phyloP scores from a whole-genome alignment of 2,113 vertebrate species.

The Alouatta palliata region DNA sequence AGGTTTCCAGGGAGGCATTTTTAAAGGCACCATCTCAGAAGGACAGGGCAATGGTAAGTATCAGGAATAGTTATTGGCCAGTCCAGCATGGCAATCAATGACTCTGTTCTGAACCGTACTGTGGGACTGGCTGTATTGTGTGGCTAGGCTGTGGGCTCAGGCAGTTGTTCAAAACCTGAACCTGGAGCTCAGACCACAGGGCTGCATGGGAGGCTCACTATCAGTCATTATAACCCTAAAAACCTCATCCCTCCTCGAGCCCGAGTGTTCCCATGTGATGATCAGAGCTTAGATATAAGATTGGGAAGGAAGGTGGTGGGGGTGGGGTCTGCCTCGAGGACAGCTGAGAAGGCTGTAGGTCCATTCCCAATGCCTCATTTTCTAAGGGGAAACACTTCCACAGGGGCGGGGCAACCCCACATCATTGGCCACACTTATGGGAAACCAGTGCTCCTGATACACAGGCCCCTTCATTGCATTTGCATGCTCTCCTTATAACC shows the following conservation, averaged over 20 bases:
- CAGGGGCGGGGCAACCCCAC: rapidly evolving
- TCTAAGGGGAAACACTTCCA: not conserved
- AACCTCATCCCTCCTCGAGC: rapidly evolving
- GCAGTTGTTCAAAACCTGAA: not conserved
- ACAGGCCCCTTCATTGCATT: no score
- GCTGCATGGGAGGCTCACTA: no score
- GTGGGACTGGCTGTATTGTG: not conserved
- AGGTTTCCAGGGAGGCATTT: slow-evolving; percentile 11
- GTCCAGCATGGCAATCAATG: slow-evolving; percentile 4
- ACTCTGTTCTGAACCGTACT: rapidly evolving
- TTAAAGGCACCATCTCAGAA: slow-evolving; percentile 57
- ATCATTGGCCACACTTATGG: not conserved
- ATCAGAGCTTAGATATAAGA: not conserved
- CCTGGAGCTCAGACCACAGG: not conserved
- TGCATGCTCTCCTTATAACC: no score
- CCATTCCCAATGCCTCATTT: not conserved
- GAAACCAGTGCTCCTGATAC: rapidly evolving
- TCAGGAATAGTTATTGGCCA: rapidly evolving
- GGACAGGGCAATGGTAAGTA: slow-evolving; percentile 56
- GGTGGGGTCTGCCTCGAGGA: not conserved
- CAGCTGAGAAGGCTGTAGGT: not conserved
- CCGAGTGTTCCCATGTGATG: not conserved
- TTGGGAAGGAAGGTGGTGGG: no score
- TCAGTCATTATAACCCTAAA: not conserved
- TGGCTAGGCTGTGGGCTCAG: not conserved